Evolutionary conservation across 2,888 invertebrate genomes (phyloP).

Genomic region (Scaptomyza parva): DNA sequence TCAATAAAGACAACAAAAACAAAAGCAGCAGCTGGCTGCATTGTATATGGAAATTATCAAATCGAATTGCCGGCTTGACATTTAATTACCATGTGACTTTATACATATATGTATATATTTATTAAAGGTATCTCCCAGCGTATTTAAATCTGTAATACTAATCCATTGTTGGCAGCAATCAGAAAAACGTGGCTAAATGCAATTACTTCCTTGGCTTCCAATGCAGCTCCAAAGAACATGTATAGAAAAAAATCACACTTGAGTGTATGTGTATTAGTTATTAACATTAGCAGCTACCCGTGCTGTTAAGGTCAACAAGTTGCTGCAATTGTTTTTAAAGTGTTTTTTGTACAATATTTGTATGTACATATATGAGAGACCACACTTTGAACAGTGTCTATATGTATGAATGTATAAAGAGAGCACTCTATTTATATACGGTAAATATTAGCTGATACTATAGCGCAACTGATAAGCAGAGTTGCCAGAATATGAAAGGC

Average conservation of each 20-base stretch:
- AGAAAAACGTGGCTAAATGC: conserved; percentile 28
- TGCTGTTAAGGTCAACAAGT: conserved; percentile 71
- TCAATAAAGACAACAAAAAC: conserved; percentile 42
- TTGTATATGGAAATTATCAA: conserved; percentile 58
- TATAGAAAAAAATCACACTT: not conserved
- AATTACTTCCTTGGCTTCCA: conserved; percentile 59
- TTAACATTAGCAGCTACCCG: conserved; percentile 43
- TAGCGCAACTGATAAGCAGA: conserved; percentile 44
- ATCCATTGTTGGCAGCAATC: conserved; percentile 41
- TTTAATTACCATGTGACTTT: conserved; percentile 74
- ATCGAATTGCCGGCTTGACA: conserved; percentile 58
- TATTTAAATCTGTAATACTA: conserved; percentile 31
- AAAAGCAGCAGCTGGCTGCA: conserved; percentile 45
- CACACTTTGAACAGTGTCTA: conserved; percentile 3
- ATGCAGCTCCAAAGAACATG: conserved; percentile 11
- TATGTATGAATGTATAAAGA: conserved; percentile 4
- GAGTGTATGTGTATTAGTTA: conserved; percentile 6
- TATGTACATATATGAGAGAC: not conserved
- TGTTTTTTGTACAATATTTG: conserved; percentile 35
- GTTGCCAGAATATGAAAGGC: not conserved
- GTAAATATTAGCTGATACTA: conserved; percentile 48
- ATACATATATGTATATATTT: conserved; percentile 44
- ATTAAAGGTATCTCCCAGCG: not conserved
- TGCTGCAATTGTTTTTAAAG: conserved; percentile 36
- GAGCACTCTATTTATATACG: conserved; percentile 39